Conservation (phyloP, 2,113 vertebrate genomes). For the Struthidea cinerea region DNA sequence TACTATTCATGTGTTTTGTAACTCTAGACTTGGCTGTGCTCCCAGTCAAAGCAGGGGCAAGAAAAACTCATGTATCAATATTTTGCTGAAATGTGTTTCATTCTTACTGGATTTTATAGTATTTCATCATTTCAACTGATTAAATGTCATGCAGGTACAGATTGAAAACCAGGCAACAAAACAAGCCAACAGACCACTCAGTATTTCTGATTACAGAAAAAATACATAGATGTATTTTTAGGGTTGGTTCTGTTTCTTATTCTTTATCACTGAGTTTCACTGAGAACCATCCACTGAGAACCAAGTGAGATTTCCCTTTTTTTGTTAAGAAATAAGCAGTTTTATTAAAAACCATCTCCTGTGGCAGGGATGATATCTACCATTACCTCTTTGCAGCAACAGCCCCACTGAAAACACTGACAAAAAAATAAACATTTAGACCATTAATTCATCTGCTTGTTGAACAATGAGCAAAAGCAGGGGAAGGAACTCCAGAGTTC, state of each 20-base stretch:
- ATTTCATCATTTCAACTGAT: conserved; percentile 25
- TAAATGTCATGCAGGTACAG: not conserved
- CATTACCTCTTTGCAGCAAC: not conserved
- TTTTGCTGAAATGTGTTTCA: not conserved
- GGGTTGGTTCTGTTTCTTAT: not conserved
- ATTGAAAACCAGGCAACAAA: not conserved
- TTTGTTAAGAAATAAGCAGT: not conserved
- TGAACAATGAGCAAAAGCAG: not conserved
- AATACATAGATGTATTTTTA: not conserved
- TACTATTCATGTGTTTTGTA: not conserved
- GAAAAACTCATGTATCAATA: not conserved
- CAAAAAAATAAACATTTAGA: not conserved
- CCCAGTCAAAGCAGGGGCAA: not conserved
- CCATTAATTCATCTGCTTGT: not conserved
- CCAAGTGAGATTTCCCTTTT: not conserved
- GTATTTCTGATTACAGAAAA: not conserved
- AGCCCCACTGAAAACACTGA: not conserved
- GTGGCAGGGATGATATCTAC: not conserved
- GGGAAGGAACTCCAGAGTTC: not conserved
- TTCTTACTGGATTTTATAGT: not conserved
- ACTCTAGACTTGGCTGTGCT: conserved; percentile 33
- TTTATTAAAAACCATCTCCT: not conserved
- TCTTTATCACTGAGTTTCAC: not conserved
- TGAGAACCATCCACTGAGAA: not conserved
- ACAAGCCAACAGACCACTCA: not conserved